A percentile compares a stretch with the other conserved stretches of the same genome.
Evolutionary conservation across 2,888 invertebrate species (phyloP).

Genomic region (Lycaena phlaeas): DNA sequence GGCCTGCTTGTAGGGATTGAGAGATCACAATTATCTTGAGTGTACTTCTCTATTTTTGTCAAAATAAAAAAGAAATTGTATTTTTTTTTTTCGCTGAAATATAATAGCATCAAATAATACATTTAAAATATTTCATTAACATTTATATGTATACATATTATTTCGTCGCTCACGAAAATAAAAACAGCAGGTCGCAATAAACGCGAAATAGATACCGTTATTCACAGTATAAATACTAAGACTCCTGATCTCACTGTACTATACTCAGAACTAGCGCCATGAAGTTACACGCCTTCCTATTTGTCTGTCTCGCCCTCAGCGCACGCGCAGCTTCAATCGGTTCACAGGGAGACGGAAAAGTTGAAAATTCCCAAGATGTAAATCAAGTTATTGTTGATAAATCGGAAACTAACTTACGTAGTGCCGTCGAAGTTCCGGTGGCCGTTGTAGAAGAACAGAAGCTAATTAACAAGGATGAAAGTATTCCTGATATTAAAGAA

Average conservation of each 20-base stretch:
- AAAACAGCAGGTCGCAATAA: conserved; percentile 31
- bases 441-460: conserved; percentile 40
- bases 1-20: too few relatives aligned
- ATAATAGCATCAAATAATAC: too few relatives aligned
- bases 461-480: conserved; percentile 27
- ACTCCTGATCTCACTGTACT: conserved; percentile 31
- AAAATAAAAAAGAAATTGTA: too few relatives aligned
- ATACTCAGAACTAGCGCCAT: conserved; percentile 44
- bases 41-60: too few relatives aligned
- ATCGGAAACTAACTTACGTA: conserved; percentile 28
- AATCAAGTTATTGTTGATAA: conserved; percentile 22
- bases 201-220: conserved; percentile 49
- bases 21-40: too few relatives aligned
- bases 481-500: conserved; percentile 26
- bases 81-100: too few relatives aligned
- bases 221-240: conserved; percentile 46
- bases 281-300: conserved; percentile 47
- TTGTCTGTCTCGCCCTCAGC: conserved; percentile 38
- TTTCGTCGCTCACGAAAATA: too few relatives aligned
- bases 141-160: too few relatives aligned
- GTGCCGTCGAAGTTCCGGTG: conserved; percentile 44
- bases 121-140: too few relatives aligned
- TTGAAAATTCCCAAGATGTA: conserved; percentile 25
- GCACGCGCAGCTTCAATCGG: conserved; percentile 45
- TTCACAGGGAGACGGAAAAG: conserved; percentile 15